These are phyloP conservation scores for human (Homo sapiens) DNA, from an alignment of 2,113 vertebrate species.

Conservation along the genomic window GRCh38 chr4:148217001-148217500, in stretches of 20 bases:
- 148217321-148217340: background rate
- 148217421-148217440: background rate
- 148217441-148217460: background rate
- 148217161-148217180: background rate
- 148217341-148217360: background rate
- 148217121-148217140: background rate
- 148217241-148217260: background rate
- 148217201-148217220: background rate
- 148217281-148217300: background rate
- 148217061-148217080: fast-evolving
- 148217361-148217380: background rate
- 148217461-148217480: background rate
- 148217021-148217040: background rate
- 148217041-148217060: background rate
- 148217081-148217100: background rate
- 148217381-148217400: background rate
- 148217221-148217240: background rate
- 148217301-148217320: background rate
- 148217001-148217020: background rate
- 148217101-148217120: background rate
- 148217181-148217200: background rate
- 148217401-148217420: background rate
- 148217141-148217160: background rate
- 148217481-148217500: background rate
- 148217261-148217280: background rate